Evolutionary conservation across 2,888 invertebrate genomes (phyloP), one percentile per base, ranked within the genome.

Genomic region (Monopis laevigella): DNA sequence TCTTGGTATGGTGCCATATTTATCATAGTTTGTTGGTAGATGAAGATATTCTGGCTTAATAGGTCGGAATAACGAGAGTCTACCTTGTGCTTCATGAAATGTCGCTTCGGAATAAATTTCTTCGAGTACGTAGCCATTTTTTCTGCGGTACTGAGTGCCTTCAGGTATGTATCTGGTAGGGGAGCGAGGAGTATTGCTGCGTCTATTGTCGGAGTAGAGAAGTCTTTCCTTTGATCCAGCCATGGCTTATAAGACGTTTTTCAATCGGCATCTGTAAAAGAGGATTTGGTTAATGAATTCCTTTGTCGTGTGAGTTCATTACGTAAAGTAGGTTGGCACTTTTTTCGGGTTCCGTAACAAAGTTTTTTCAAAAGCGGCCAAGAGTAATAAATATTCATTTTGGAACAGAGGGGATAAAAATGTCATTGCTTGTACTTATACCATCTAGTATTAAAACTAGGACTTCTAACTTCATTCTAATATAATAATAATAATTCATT

Each of bases 21-120:
- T 78, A 21, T 72, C 70, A 47, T 75, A 74, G 18, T 60, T 58
- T 1, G 72, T 61, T 2, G 73, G 75, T 42, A 82, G 57, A 46
- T 81, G 74, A 21, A 82, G 54, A 50, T 75, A 82, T 46, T 82
- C 81, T 1, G 80, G 80, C 54, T 75, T 65, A 43, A 82, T 82
- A 14, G 82, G 81, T 52, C 75, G 60, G 52, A 81, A 82, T 21
- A 82, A 53, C 3, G 82, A 82, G 13, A 82, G 43, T 1, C 72
- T 56, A 2, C 78, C 80, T 55, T 80, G 80, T 4, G 77, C 75
- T 55, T 78, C 80, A 39, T 80, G 80, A 48, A 75, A 80, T 8
- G 24, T 16, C 6, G 36, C 5, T 48, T 80, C 78, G 16, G 78
- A 78, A 46, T 82, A 82, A 27, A 81, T 77, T 47, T 82, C 82